These are phyloP conservation scores for Anableps anableps DNA, from an alignment of 2,797 vertebrate species.

Conservation along the genomic window DNA sequence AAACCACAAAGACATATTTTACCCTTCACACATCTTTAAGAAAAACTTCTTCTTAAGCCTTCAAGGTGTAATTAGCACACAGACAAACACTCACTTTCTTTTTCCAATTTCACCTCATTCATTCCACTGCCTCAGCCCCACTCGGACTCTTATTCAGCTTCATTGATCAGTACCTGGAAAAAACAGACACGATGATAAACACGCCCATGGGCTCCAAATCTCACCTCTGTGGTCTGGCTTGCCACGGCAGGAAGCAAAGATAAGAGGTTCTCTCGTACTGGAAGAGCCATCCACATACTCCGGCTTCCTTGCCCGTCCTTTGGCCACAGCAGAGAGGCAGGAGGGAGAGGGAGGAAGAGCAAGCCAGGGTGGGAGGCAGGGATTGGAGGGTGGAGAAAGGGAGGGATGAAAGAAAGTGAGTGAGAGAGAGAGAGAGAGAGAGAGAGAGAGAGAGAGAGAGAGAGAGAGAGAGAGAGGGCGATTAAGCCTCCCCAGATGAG, in stretches of 20 bases:
- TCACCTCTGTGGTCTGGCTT: conserved; percentile 83
- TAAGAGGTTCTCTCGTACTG: conserved; percentile 83
- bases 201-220: conserved; percentile 62
- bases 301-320: conserved; percentile 90
- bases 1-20: conserved; percentile 23
- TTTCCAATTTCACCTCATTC: conserved; percentile 21
- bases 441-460: conserved; percentile 57
- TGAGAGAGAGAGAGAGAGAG: conserved; percentile 50
- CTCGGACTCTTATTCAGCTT: conserved; percentile 40
- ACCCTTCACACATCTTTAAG: conserved; percentile 13
- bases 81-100: conserved; percentile 32
- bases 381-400: conserved; percentile 68
- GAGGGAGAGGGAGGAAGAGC: conserved; percentile 61
- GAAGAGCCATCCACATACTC: conserved; percentile 91
- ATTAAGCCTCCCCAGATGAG: conserved; percentile 81
- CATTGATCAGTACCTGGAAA: conserved; percentile 56
- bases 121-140: conserved; percentile 44
- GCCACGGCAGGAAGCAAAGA: conserved; percentile 79
- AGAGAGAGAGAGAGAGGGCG: conserved; percentile 60
- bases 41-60: conserved; percentile 48
- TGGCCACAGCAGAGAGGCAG: conserved; percentile 68
- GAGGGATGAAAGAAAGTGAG: conserved; percentile 71
- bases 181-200: conserved; percentile 40
- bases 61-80: conserved; percentile 27
- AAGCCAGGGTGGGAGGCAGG: conserved; percentile 47